These are phyloP conservation scores for Pegoplata infirma DNA, from an alignment of 2,888 invertebrate species.

Conservation along the genomic window DNA sequence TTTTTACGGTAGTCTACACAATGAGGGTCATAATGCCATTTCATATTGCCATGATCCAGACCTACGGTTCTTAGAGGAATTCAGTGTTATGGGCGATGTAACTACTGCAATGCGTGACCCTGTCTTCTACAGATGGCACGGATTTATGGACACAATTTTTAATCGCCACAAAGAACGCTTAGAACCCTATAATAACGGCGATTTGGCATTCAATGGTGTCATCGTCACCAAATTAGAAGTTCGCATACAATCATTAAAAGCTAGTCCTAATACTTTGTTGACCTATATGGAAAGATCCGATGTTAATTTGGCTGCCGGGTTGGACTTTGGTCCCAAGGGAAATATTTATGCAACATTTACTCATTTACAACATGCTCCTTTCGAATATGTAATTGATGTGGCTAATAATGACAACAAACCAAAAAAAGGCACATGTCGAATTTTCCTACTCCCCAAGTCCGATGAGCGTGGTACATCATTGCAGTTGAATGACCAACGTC, in stretches of 20 bases:
- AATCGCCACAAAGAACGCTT: constrained; percentile 84
- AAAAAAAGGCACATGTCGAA: constrained; percentile 82
- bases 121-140: constrained; percentile 91
- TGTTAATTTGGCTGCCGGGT: constrained; percentile 87
- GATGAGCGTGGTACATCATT: constrained; percentile 83
- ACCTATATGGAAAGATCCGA: constrained; percentile 91
- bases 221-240: constrained; percentile 59
- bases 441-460: constrained; percentile 83
- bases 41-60: constrained; percentile 90
- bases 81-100: constrained; percentile 88
- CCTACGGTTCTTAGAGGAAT: constrained; percentile 83
- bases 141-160: constrained; percentile 87
- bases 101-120: constrained; percentile 93
- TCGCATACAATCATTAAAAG: constrained; percentile 47
- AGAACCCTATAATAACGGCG: constrained; percentile 79
- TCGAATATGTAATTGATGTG: constrained; percentile 82
- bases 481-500: constrained; percentile 81
- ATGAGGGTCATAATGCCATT: constrained; percentile 88
- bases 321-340: constrained; percentile 88
- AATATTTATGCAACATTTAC: constrained; percentile 85
- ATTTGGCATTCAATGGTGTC: constrained; percentile 67
- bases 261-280: constrained; percentile 57
- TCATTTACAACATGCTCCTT: constrained; percentile 87
- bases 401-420: constrained; percentile 81
- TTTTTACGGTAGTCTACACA: constrained; percentile 89